A percentile compares a stretch with the other conserved stretches of the same genome.
Conservation (phyloP, 2,797 vertebrate species). For the Trematomus bernacchii region DNA sequence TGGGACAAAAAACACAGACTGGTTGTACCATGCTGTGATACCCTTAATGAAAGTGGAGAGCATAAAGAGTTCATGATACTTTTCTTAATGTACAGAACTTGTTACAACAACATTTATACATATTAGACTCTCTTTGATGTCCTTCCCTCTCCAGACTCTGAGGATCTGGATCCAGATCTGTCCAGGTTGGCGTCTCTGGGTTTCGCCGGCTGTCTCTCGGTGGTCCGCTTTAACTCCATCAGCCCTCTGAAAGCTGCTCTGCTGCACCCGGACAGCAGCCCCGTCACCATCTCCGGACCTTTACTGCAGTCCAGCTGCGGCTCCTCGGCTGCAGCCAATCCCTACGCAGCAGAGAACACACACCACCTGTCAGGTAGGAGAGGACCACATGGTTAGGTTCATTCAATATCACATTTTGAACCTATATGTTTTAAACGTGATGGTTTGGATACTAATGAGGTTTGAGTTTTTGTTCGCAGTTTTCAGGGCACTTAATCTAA, state of each 20-base stretch:
- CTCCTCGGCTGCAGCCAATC: conserved; percentile 82
- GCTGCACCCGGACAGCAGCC: conserved; percentile 82
- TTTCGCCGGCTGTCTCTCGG: conserved; percentile 93
- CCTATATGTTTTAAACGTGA: neutral
- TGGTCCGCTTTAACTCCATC: conserved; percentile 91
- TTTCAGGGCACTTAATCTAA: neutral
- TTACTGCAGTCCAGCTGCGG: conserved; percentile 90
- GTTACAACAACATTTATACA: neutral
- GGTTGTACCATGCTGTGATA: neutral
- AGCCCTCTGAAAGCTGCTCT: conserved; percentile 92
- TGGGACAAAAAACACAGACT: too few species aligned
- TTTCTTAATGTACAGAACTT: neutral
- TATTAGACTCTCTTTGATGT: neutral
- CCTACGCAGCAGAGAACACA: conserved; percentile 89
- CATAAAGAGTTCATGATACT: neutral
- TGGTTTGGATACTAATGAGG: too few species aligned
- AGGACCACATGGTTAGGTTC: too few species aligned
- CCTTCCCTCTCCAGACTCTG: conserved; percentile 71
- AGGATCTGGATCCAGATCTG: conserved; percentile 86
- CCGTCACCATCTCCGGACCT: conserved; percentile 85
- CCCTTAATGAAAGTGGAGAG: neutral
- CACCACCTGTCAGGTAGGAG: conserved; percentile 90
- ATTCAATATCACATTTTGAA: neutral
- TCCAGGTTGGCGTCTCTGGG: conserved; percentile 87
- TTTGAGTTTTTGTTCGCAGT: neutral